Base-by-base conservation (phyloP, 2,113 vertebrate genomes). In the Prionailurus viverrinus region DNA sequence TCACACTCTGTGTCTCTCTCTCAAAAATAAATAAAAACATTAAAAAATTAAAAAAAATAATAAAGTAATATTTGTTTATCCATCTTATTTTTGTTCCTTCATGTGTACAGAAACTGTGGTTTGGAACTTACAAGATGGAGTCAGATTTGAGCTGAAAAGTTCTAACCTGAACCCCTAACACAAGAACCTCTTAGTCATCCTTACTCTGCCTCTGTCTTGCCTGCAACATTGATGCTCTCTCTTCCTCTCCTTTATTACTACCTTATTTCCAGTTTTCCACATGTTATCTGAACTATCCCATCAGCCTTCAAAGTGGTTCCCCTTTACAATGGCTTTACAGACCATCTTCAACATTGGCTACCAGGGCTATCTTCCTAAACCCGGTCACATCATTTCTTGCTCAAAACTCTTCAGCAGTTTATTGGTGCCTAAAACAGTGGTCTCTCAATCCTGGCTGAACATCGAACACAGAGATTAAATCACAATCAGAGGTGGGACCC, bases 121-220 rank as follows among this genome's bases (percentile, higher is more conserved):
- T 58, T 48, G 36, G 58, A 94, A 87, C 33, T 11, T 80, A 65
- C 14, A 18, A 91, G 41, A 14, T 85, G 23, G 13, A 15, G 33
- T 41, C 79, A 58, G 41, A 91, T 39, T 18, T 93, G 65, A 93
- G n/a, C 65, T 89, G 27, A 94, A 94, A 89, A 92, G 21, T 8
- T 58, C 74, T 73, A 78, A 7, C 33, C 27, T 45, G 27, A 93
- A 88, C 31, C 45, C 36, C 19, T 68, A 36, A 76, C 21, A 45
- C 9, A 76, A 93, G 68, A 89, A 76, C 36, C 27, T 66, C 31
- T 85, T 27, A 76, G 41, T 85, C 33, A 86, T 39, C 68, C 36
- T n/a, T 90, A 31, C 66, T 19, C 65, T 51, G 3, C 18, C 51
- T 91, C 31, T 45, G 25, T n/a, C 33, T 94, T 76, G 18, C 31